A percentile compares a stretch with the other conserved stretches of the same genome.
Evolutionary conservation across 2,797 vertebrate genomes (phyloP).

Genomic region (Cirrhinus molitorella): DNA sequence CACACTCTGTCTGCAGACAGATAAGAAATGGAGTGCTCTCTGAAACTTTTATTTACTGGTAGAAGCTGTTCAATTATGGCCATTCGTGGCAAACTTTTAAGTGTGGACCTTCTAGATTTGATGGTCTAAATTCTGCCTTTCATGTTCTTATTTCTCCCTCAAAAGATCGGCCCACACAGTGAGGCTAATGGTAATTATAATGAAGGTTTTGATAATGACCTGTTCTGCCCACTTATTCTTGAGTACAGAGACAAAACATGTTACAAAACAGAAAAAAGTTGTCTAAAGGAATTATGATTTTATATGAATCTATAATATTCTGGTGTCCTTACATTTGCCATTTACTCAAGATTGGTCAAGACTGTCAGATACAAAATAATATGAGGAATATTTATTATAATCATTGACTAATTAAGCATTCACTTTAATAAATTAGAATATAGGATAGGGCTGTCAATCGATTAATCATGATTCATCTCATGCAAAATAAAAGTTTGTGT

Average conservation of each 20-base stretch:
- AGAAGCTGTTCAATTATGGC: not conserved
- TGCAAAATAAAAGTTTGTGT: too few relatives aligned
- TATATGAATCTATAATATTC: not conserved
- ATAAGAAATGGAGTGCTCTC: slow-evolving; percentile 45
- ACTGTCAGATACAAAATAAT: not conserved
- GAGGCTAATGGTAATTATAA: slow-evolving; percentile 6
- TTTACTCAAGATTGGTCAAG: not conserved
- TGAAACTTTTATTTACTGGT: slow-evolving; percentile 43
- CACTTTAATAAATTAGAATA: not conserved
- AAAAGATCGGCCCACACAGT: not conserved
- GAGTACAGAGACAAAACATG: not conserved
- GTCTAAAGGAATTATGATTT: not conserved
- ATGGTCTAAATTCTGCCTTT: slow-evolving; percentile 13
- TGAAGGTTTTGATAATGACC: not conserved
- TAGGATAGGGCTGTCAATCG: too few relatives aligned
- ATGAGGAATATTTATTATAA: not conserved
- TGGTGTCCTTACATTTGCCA: not conserved
- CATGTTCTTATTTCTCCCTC: not conserved
- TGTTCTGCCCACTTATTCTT: slow-evolving; percentile 17
- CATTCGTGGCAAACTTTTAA: not conserved
- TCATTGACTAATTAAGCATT: not conserved
- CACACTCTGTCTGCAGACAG: slow-evolving; percentile 20
- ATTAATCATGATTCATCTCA: too few relatives aligned
- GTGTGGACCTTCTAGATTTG: not conserved
- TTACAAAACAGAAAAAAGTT: not conserved